phyloP scores from a whole-genome alignment of 2,888 invertebrate genomes.

The Phaonia tiefii region DNA sequence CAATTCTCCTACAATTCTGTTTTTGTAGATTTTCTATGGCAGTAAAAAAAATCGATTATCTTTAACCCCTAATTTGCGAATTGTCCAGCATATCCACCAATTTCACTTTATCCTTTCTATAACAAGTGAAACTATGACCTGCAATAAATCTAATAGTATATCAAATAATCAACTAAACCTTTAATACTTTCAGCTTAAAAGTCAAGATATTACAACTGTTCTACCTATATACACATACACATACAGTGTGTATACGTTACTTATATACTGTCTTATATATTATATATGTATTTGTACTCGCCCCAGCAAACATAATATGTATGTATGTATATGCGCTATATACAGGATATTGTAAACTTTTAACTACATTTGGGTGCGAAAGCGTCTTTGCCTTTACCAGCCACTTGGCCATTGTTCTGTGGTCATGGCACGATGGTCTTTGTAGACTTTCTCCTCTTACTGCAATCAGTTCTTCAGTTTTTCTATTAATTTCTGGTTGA shows the following conservation, averaged over 20 bases:
- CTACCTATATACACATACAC: background rate
- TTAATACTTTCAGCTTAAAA: slow-evolving; percentile 1
- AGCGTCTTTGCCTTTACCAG: background rate
- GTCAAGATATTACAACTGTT: slow-evolving; percentile 7
- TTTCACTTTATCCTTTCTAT: background rate
- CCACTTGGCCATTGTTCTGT: background rate
- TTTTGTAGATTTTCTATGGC: no score
- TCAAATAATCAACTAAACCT: slow-evolving; percentile 32
- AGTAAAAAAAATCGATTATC: no score
- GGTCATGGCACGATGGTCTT: slow-evolving; percentile 13
- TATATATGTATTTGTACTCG: no score
- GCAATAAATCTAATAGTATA: slow-evolving; percentile 51
- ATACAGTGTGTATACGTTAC: background rate
- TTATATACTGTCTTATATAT: background rate
- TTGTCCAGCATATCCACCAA: no score
- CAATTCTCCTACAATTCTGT: no score
- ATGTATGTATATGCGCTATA: background rate
- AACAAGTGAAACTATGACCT: background rate
- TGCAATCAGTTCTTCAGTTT: background rate
- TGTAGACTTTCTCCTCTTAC: background rate
- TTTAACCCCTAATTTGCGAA: no score
- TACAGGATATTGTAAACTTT: background rate
- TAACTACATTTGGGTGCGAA: slow-evolving; percentile 19
- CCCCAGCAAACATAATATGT: no score
- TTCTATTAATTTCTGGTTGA: slow-evolving; percentile 28